Evolutionary conservation across 1,140 invertebrate genomes (phyloP), one percentile per base, ranked within the genome.

Genomic region (Drusus annulatus): DNA sequence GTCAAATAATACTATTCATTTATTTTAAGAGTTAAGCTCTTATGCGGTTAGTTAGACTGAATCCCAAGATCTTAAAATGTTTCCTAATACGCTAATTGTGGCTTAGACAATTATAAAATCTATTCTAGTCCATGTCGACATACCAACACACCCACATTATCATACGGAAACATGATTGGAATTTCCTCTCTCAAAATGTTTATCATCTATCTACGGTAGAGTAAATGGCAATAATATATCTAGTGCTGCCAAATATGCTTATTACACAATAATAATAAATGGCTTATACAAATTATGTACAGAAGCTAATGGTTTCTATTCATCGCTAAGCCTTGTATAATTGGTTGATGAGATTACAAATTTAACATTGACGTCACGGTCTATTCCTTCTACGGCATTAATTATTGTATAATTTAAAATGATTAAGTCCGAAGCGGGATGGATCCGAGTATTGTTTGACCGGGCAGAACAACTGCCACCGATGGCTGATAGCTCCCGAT

Each of bases 341-440:
- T 79, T 80, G 78, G 52, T 45, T 82, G 80, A 80, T 78, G 74
- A 78, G 81, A 82, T 80, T 80, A 73, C 76, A 80, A 82, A 80
- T 80, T 80, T 75, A 77, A 54, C 31, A 54, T 75, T 82, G 81
- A 82, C 81, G 78, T 82, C 52, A 76, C n/a, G 74, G 23, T 45
- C 36, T 45, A 45, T n/a, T 63, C 56, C 36, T 56, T 19, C 16
- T 21, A 23, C 56, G 75, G 17, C 78, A 28, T 36, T 75, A 82
- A 80, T 82, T 80, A 82, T 82, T 80, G 77, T 77, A 82, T 79
- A 82, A 82, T 82, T 82, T 78, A 79, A 80, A 63, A 80, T 82
- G 78, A 82, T 82, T 80, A 82, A 80, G 77, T 25, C 58, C 36
- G 16, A 45, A 54, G 36, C 65, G 36, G 16, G 45, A 69, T 45